Evolutionary conservation across 2,113 vertebrate genomes (phyloP), one percentile per base, ranked within the genome.

Genomic region (Neotragus moschatus): DNA sequence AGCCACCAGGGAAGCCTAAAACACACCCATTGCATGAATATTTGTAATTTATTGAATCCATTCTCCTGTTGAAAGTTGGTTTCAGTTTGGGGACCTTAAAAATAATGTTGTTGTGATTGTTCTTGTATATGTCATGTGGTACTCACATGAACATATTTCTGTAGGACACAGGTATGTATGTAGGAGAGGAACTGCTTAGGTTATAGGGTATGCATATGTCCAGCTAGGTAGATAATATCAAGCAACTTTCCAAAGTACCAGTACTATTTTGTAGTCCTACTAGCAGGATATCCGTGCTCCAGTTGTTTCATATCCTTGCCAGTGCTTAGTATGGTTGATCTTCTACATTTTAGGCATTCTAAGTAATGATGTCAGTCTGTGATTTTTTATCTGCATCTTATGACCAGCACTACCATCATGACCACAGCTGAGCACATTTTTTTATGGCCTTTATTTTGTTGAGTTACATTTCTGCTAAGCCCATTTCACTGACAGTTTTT

Each of bases 1-100:
- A 43, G 70, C 39, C 70, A 43, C 23, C 36, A 26, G 39, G 70
- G 39, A 75, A 75, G 49, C 6, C 11, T 7, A 28, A 85, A 92
- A 81, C 25, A 84, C 45, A 58, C 70, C 43, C n/a, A 97, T 10
- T 70, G 63, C 58, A 88, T 30, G 51, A 53, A 88, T 61, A 94
- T 43, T 75, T n/a, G 84, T 43, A 58, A 63, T 89, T 94, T 96
- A 84, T 30, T 90, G 21, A 96, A 84, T 58, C 45, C 14, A 86
- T 39, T 90, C 30, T 92, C 43, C 75, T 94, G 47, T 94, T 94
- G 85, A 90, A 92, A 89, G 53, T 58, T 81, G 28, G 70, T 93
- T 85, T 88, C 53, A 91, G 17, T 97, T 47, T 77, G n/a, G 45
- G 63, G 60, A 30, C 88, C 47, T 56, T 82, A 55, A 66, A 95